Evolutionary conservation across 1,140 invertebrate genomes (phyloP).

Genomic region (Helicoverpa armigera): DNA sequence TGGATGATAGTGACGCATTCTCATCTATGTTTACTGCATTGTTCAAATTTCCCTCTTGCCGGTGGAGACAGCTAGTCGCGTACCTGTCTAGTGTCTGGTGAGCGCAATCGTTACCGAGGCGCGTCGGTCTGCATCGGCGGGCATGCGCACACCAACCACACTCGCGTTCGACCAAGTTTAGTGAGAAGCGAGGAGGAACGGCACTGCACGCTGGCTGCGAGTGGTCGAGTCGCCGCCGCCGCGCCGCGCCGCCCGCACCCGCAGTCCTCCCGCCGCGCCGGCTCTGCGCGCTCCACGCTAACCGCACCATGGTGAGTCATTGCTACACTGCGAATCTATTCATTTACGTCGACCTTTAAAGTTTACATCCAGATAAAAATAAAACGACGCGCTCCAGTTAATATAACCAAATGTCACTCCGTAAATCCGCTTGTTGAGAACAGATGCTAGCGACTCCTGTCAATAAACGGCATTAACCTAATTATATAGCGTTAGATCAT

Average conservation of each 20-base stretch:
- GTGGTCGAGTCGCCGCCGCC: slow-evolving; percentile 66
- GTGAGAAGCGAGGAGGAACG: slow-evolving; percentile 77
- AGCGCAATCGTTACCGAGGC: slow-evolving; percentile 82
- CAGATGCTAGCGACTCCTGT: slow-evolving; percentile 26
- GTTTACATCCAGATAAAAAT: slow-evolving; percentile 53
- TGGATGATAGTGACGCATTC: slow-evolving; percentile 63
- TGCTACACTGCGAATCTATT: slow-evolving; percentile 80
- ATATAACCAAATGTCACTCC: slow-evolving; percentile 34
- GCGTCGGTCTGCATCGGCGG: slow-evolving; percentile 80
- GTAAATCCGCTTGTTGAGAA: slow-evolving; percentile 20
- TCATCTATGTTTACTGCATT: slow-evolving; percentile 71
- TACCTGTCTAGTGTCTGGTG: slow-evolving; percentile 71
- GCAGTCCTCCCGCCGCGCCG: slow-evolving; percentile 82
- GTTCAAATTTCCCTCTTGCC: slow-evolving; percentile 80
- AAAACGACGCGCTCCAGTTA: slow-evolving; percentile 52
- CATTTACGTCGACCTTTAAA: slow-evolving; percentile 76
- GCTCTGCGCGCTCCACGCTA: slow-evolving; percentile 78
- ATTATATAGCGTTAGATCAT: slow-evolving; percentile 56
- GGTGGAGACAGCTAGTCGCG: slow-evolving; percentile 82
- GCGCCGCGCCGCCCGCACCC: slow-evolving; percentile 71
- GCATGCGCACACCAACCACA: slow-evolving; percentile 76
- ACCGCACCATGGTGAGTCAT: slow-evolving; percentile 85
- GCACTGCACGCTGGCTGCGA: slow-evolving; percentile 67
- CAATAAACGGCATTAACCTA: slow-evolving; percentile 53
- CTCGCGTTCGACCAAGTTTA: slow-evolving; percentile 64